Percentiles rank a stretch among this genome's conserved stretches.
These are phyloP conservation scores for Euthynnus affinis DNA, from an alignment of 2,797 vertebrate species.

Conservation along the genomic window DNA sequence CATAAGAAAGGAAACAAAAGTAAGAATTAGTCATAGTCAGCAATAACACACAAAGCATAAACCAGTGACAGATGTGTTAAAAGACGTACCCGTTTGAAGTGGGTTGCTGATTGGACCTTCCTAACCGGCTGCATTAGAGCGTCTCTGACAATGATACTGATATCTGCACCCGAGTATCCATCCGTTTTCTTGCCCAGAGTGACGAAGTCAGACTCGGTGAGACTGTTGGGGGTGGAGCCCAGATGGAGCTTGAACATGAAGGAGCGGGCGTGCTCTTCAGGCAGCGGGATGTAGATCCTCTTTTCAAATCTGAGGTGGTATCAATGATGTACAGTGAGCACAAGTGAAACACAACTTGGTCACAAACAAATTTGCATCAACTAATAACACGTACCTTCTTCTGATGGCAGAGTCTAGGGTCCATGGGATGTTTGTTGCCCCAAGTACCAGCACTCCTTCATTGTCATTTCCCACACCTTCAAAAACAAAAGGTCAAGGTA, in stretches of 20 bases:
- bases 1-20: background rate
- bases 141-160: slow-evolving; percentile 96
- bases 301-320: slow-evolving; percentile 94
- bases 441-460: slow-evolving; percentile 97
- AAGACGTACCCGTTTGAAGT: slow-evolving; percentile 93
- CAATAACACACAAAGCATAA: background rate
- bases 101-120: slow-evolving; percentile 97
- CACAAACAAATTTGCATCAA: background rate
- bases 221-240: slow-evolving; percentile 89
- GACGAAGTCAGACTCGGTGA: slow-evolving; percentile 90
- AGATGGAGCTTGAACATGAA: slow-evolving; percentile 97
- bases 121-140: slow-evolving; percentile 98
- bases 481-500: slow-evolving; percentile 14
- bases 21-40: background rate
- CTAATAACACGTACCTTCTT: slow-evolving; percentile 87
- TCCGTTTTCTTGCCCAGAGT: slow-evolving; percentile 92
- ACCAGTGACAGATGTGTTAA: background rate
- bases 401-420: slow-evolving; percentile 98
- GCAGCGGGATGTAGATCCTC: slow-evolving; percentile 97
- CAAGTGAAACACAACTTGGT: slow-evolving; percentile 2
- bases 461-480: slow-evolving; percentile 96
- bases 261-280: slow-evolving; percentile 93
- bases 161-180: slow-evolving; percentile 96
- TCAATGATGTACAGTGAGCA: slow-evolving; percentile 43
- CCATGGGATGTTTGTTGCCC: slow-evolving; percentile 99